Evolutionary conservation across 2,113 vertebrate species (phyloP), one percentile per base, ranked within the genome.

Genomic region (Ramphastos sulfuratus): DNA sequence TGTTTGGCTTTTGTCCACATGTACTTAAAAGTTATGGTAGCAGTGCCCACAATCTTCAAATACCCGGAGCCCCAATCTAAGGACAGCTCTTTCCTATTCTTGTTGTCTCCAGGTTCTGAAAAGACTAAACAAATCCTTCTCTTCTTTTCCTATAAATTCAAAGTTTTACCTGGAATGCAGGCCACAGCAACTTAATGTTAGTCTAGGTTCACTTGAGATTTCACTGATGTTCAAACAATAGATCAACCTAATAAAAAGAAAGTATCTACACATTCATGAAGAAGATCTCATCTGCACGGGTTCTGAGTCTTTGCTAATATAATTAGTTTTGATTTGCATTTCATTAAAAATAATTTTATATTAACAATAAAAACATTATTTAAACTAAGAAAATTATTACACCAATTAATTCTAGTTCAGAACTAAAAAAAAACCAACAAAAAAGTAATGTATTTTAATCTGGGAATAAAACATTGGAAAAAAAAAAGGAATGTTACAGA

Each of bases 291-390:
- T 17, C 28, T 81, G 23, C 71, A 39, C 11, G 74, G 84, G 42
- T 46, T 27, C 14, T 59, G 60, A 92, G 31, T 15, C 12, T 69
- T 83, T 80, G n/a, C 24, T 70, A 65, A 85, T 59, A 55, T 72
- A 78, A 82, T 84, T 67, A 71, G 27, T 46, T 64, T 61, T 85
- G 65, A 79, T 77, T 94, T 77, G 5, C 17, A 73, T 74, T 69
- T 67, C n/a, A 67, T 80, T 89, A 69, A 70, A 70, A 85, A 92
- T 77, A 58, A 72, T 82, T 75, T 35, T 64, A 24, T 61, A 72
- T 66, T 63, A 79, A 54, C 21, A 93, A 73, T 90, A 81, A 91
- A 95, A 60, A 10, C 72, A 91, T 84, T 88, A 70, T 59, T 7
- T 77, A 82, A 87, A 65, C 52, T 67, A 39, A 13, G 69, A 73